A percentile compares a stretch with the other conserved stretches of the same genome.
Conservation (phyloP, 92 coral and sea anemone species). For the Zoanthus sociatus region DNA sequence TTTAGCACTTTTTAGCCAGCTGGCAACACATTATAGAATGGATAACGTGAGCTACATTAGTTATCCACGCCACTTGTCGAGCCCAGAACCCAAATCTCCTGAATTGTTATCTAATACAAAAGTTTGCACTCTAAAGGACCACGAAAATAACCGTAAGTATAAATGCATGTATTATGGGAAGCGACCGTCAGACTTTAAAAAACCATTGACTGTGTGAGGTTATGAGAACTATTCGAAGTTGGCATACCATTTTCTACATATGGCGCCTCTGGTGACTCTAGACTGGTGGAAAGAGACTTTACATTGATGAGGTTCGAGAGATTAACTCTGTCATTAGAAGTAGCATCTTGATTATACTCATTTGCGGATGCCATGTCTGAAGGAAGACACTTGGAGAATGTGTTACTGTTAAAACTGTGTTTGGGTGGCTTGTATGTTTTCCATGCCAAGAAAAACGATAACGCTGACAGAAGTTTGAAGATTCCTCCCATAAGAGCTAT, state of each 20-base stretch:
- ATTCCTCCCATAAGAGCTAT: constrained; percentile 72
- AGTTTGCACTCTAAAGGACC: not conserved
- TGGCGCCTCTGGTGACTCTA: constrained; percentile 4
- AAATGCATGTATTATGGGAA: not conserved
- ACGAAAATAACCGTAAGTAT: not conserved
- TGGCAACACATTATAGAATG: not conserved
- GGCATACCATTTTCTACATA: constrained; percentile 28
- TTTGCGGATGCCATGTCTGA: constrained; percentile 8
- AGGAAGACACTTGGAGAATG: constrained; percentile 13
- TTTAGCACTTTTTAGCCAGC: not conserved
- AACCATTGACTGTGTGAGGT: constrained; percentile 17
- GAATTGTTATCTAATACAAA: not conserved
- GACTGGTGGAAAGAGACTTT: not conserved
- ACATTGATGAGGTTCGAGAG: not conserved
- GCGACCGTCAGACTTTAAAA: not conserved
- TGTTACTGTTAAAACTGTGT: constrained; percentile 11
- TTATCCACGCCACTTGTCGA: not conserved
- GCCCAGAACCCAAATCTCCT: not conserved
- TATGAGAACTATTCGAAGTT: constrained; percentile 17
- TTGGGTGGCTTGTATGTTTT: constrained; percentile 74
- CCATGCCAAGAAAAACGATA: constrained; percentile 88
- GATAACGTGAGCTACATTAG: not conserved
- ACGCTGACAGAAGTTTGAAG: constrained; percentile 75
- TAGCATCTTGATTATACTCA: not conserved
- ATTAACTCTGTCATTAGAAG: not conserved